Conservation (phyloP, 2,797 vertebrate genomes). For the Tiaroga cobitis region DNA sequence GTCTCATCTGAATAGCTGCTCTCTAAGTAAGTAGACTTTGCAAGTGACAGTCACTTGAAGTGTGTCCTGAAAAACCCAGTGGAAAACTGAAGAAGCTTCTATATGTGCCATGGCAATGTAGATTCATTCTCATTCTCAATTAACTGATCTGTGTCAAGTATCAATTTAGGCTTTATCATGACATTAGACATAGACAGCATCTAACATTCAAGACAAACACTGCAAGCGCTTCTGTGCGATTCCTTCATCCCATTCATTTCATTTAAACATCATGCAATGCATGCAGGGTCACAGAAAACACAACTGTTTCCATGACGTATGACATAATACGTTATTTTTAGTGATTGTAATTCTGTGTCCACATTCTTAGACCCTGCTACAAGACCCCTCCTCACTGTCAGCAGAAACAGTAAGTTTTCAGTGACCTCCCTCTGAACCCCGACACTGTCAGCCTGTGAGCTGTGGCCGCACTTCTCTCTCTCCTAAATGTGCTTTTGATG, state of each 20-base stretch:
- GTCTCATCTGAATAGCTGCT: slow-evolving; percentile 4
- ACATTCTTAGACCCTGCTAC: slow-evolving; percentile 77
- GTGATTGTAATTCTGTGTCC: slow-evolving; percentile 54
- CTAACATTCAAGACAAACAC: slow-evolving; percentile 11
- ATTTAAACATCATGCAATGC: not conserved
- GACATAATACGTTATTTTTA: not conserved
- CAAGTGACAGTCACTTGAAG: not conserved
- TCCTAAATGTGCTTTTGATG: not conserved
- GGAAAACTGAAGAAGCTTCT: not conserved
- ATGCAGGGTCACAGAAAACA: not conserved
- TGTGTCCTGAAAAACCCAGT: not conserved
- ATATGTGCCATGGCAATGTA: not conserved
- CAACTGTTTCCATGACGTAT: slow-evolving; percentile 20
- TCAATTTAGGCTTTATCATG: not conserved
- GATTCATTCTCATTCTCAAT: not conserved
- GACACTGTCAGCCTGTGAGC: not conserved
- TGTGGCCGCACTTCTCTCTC: slow-evolving; percentile 1
- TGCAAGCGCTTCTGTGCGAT: not conserved
- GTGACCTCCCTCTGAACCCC: slow-evolving; percentile 20
- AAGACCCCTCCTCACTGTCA: slow-evolving; percentile 74
- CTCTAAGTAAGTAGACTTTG: not conserved
- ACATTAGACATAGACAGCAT: slow-evolving; percentile 1
- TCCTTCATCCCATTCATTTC: not conserved
- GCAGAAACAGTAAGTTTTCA: slow-evolving; percentile 75
- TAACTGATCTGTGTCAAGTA: not conserved